Evolutionary conservation across 2,888 invertebrate genomes (phyloP), one percentile per base, ranked within the genome.

Genomic region (Odontocerum albicorne): DNA sequence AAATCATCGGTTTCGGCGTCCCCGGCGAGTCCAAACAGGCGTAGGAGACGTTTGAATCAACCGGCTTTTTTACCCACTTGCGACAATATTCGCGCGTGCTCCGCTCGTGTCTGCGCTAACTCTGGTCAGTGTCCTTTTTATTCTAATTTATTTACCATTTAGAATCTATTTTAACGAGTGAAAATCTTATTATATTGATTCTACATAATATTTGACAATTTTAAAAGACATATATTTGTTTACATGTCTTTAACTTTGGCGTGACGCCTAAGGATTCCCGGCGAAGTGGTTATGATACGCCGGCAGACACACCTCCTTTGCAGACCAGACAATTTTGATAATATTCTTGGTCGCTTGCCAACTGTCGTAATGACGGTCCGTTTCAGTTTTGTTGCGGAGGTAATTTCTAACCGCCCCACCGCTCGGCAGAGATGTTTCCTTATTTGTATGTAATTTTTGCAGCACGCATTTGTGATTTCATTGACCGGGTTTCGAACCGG

Each of bases 71-170:
- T 42, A 6, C 50, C 56, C 56, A 56, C 47, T 52, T 52, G 52
- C 57, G 52, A 52, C 57, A 57, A 44, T 51, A 49, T 57, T 57
- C 51, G 57, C 57, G 57, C 49, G 57, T 44, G 33, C 47, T 52
- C 31, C 39, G 52, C 52, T 45, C 32, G 52, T 52, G 57, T 51
- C 47, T 39, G 31, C 39, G 55, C 50, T 50, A 32, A 45, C 43
- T 44, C 44, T 45, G 45, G 55, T 55, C 15, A 50, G 49, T 55
- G 16, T 20, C 16, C 13, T 39, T 39, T 40, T 17, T 15, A 8
- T 8, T 40, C 20, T 40, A 20, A 6, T 8, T 19, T 19, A 40
- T 40, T 38, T 12, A 33, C 17, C 15, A 17, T 19, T 15, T 39
- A 39, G 3, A 39, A 35, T 35, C 13, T 35, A 6, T 35, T 35